Evolutionary conservation across 2,113 vertebrate genomes (phyloP), one percentile per base, ranked within the genome.

Genomic region (Podocnemis expansa): DNA sequence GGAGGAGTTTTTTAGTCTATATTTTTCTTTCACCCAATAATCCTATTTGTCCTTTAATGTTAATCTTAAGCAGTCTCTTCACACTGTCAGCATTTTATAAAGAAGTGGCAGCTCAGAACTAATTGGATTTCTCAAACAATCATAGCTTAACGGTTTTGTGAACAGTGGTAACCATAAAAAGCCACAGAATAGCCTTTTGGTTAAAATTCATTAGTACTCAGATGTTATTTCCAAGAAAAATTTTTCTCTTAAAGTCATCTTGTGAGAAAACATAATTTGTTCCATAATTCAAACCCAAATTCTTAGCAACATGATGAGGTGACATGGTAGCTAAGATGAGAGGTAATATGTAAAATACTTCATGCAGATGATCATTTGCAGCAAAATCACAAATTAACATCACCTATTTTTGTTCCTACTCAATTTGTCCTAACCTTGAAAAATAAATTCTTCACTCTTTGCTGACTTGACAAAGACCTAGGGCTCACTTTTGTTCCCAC

Each of bases 61-160:
- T 92, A 86, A 91, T 93, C 84, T 95, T 60, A 91, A 88, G 38
- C 56, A 89, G 82, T 93, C 95, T 93, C 38, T 43, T 38, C 80
- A 85, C 89, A 63, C 54, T 80, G 81, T 97, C 96, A 97, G 97
- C 96, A 91, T 78, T 96, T 95, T 89, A 89, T 54, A 88, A 92
- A 87, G 91, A 95, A 91, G 93, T 85, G 91, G 51, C 81, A 85
- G 85, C 88, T 96, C 89, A 95, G 84, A 85, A 38, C 19, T 96
- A 97, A 95, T 84, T 92, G 85, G 96, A 96, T 98, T 97, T 95
- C 88, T 87, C 89, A 95, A 83, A 87, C 51, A 89, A 82, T n/a
- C 52, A 38, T 45, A 91, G 75, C 34, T 70, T 89, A 91, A 87
- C 8, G 88, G n/a, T 49, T 88, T 89, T 93, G 56, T 3, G 9